Base-by-base conservation (phyloP, 2,888 invertebrate species). In the Sclerodermus sp. region DNA sequence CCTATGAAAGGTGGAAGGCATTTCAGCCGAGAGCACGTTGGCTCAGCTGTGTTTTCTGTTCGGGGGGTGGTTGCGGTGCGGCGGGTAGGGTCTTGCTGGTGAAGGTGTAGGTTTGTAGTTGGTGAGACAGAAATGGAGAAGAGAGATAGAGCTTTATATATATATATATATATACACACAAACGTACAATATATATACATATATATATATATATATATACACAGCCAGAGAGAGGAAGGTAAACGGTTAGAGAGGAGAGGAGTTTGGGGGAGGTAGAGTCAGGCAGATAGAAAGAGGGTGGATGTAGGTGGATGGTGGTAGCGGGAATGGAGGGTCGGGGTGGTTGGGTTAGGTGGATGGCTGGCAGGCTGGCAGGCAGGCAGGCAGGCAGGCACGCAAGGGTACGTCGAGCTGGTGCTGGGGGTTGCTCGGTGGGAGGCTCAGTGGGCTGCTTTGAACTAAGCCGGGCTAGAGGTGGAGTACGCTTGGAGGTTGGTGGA, bases 1-100 rank as follows among this genome's bases (percentile, higher is more conserved):
- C 54, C 63, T 63, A 58, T 66, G 55, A 62, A 69, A 73, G 68
- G 68, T 70, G 66, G 71, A 73, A 73, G 71, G 73, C 66, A 71
- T 71, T 70, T 71, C 71, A 65, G 69, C 47, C 45, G 61, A 64
- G 61, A 65, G 63, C 61, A 66, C 70, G 74, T 76, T 75, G 76
- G 77, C 76, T 76, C 76, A 76, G 77, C 76, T 76, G 76, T 76
- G 75, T 74, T 75, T 76, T 74, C 74, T 72, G 73, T 69, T 62
- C 62, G 63, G 61, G 49, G 65, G 68, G 66, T 65, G 69, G 68
- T 63, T 61, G 67, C 61, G 65, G 68, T 60, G 62, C 58, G 64
- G 64, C 55, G 42, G 53, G 62, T 8, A 23, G 8, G 23, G 23
- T 8, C 23, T 23, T 23, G n/a, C n/a, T n/a, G n/a, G 23, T 23